Base-by-base conservation (phyloP, 2,888 invertebrate genomes). In the Orthosia incerta region DNA sequence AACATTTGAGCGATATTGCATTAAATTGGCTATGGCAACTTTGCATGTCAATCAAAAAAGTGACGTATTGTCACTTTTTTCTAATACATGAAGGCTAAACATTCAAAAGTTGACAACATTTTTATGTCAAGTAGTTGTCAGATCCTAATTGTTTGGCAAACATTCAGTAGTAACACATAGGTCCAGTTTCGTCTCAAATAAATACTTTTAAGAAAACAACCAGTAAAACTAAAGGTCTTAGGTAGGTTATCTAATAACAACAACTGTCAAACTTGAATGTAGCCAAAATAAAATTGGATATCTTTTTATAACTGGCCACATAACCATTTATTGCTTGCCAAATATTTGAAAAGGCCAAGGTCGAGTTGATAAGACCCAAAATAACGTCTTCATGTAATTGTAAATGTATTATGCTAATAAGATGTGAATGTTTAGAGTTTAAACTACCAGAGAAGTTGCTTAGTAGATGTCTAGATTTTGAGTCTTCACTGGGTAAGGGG, bases 331-430 rank as follows among this genome's bases (percentile, higher is more conserved):
- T 48, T 23, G 11, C 26, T 20, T 16, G 1, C 13, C 18, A 68
- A 39, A 18, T 59, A 59, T 59, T 74, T 60, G 7, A 4, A 46
- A 51, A 56, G n/a, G n/a, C 56, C 55, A 78, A 61, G 53, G 50
- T 55, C 18, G 20, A 26, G 3, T 45, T 39, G n/a, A 55, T 50
- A 20, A 23, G 1, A 46, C 1, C 20, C 7, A 13, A 60, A 76
- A n/a, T 23, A 64, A 20, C n/a, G 51, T 9, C 0, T 50, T 12
- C 7, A 4, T 56, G 23, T 39, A 53, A n/a, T n/a, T 51, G 9
- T 39, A 53, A n/a, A 51, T 51, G 9, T 23, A 46, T n/a, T 0
- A 13, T 51, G 4, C 1, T 50, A 31, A 15, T 23, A 18, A 13
- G 15, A n/a, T 4, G 26, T 60, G 20, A 51, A 18, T 31, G n/a